A percentile compares a stretch with the other conserved stretches of the same genome.
phyloP scores from a whole-genome alignment of 2,888 invertebrate species.

The Acanthosepion esculentum region DNA sequence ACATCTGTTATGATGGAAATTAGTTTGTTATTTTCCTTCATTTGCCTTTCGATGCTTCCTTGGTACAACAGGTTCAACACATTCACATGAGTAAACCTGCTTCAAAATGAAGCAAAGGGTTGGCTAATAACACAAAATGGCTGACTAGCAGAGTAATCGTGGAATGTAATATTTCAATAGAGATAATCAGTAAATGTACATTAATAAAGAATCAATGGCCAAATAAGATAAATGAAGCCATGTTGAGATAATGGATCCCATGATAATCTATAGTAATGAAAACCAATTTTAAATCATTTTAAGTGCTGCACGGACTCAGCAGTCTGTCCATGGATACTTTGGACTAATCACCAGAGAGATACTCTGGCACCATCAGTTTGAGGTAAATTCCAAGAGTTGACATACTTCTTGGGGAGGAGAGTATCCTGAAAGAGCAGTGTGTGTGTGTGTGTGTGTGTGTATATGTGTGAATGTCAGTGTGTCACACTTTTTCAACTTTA shows the following conservation, averaged over 20 bases:
- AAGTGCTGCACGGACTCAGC: neutral
- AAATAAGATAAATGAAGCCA: slow-evolving; percentile 20
- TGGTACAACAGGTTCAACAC: neutral
- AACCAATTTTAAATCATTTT: slow-evolving; percentile 8
- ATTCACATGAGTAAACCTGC: slow-evolving; percentile 7
- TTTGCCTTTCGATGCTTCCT: neutral
- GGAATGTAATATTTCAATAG: neutral
- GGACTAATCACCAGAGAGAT: neutral
- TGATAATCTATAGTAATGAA: neutral
- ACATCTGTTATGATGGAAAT: neutral
- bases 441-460: neutral
- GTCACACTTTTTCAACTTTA: no score
- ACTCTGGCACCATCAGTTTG: neutral
- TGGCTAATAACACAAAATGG: slow-evolving; percentile 6
- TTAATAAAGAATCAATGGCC: slow-evolving; percentile 22
- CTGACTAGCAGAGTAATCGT: neutral
- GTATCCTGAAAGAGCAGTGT: neutral
- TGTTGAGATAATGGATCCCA: slow-evolving; percentile 33
- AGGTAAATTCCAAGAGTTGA: neutral
- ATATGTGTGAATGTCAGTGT: no score
- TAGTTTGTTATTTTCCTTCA: neutral
- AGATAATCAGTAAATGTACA: slow-evolving; percentile 21
- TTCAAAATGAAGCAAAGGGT: neutral
- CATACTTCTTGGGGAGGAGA: neutral
- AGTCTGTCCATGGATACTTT: neutral